These are phyloP conservation scores for Beroe ovata DNA, from an alignment of 37 sponge, comb jelly and placozoan species.

Conservation along the genomic window DNA sequence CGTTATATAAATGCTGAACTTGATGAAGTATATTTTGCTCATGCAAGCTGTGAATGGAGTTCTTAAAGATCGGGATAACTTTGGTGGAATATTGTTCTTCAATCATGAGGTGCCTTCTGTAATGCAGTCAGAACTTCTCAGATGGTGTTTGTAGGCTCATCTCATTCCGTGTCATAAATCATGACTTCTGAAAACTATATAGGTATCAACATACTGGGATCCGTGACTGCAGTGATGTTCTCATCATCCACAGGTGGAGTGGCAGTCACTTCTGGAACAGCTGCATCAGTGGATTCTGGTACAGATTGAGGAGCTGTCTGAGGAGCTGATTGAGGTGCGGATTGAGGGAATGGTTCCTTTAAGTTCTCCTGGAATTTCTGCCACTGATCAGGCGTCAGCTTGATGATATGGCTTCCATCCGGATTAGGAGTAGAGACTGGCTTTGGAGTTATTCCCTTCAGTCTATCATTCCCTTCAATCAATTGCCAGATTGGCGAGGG, in stretches of 20 bases:
- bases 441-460: constrained; percentile 3
- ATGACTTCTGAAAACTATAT: no score
- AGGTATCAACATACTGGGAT: constrained; percentile 27
- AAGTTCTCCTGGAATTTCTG: constrained; percentile 14
- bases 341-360: background rate
- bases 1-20: no score
- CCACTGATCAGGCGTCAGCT: background rate
- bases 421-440: background rate
- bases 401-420: constrained; percentile 20
- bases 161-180: no score
- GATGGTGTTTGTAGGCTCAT: no score
- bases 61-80: no score
- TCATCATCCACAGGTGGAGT: background rate
- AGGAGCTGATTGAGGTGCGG: background rate
- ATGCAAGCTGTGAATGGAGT: no score
- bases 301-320: background rate
- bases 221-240: background rate
- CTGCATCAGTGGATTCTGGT: background rate
- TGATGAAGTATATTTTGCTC: no score
- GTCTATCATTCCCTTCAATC: background rate
- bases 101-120: no score
- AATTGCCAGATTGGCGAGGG: background rate
- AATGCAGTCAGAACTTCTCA: no score
- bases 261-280: background rate
- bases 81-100: no score